Evolutionary conservation across 2,113 vertebrate genomes (phyloP), one percentile per base, ranked within the genome.

Genomic region (Prolemur simus): DNA sequence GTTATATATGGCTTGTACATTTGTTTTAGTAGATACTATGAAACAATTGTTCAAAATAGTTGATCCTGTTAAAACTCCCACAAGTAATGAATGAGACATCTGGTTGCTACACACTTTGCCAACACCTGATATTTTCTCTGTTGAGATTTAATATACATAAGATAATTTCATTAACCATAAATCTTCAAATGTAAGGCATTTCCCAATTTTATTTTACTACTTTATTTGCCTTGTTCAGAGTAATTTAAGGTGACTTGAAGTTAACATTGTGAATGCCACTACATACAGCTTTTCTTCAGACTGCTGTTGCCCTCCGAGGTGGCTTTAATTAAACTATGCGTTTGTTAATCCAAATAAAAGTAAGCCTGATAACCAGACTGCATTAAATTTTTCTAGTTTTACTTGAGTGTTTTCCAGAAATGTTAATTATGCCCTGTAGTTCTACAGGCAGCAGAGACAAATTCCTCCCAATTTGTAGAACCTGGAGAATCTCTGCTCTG

Each of bases 341-440:
- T 95, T 90, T 92, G 39, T 87, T 87, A 64, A 5, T 64, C 27
- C 60, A 94, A 94, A 89, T 68, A 76, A 81, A 95, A 85, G 42
- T 69, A 84, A 82, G 27, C 32, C 82, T 29, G 52, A 45, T 58
- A 60, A 89, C 17, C 49, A 91, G 89, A 71, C 20, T 73, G 56
- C 82, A 87, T 89, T 86, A 95, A 77, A 60, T 9, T 80, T 89
- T 82, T 32, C 89, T 60, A 77, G 82, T 91, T 89, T 91, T 90
- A 49, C 83, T 78, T 66, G n/a, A 78, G 23, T 74, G 68, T 93
- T 93, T 96, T 87, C 82, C 54, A 97, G 83, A 87, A 96, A 89
- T 89, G 32, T 29, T 92, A 87, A 68, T 94, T 56, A 93, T 0
- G 14, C 2, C 42, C 37, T 32, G 83, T 77, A 87, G 68, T 87